Evolutionary conservation across 2,888 invertebrate species (phyloP), one percentile per base, ranked within the genome.

Genomic region (Ischnura elegans): DNA sequence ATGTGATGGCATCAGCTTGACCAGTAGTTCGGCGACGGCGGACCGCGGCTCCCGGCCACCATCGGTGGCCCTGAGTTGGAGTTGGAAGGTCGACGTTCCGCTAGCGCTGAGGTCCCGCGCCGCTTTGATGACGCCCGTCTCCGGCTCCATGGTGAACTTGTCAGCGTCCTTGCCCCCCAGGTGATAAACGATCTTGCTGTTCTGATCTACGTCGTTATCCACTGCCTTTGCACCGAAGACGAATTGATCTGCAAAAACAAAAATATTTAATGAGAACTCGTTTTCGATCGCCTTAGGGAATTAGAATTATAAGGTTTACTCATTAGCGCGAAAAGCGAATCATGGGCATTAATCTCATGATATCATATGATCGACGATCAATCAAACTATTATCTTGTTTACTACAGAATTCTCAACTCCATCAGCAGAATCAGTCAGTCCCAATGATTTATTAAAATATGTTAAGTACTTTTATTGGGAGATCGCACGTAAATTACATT

Each of bases 161-260:
- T 97, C 96, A n/a, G 97, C 97, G 95, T 98, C 98, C 95, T 97
- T 97, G 0, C 98, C 98, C 94, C 97, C 97, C 10, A 99, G 96
- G 93, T 97, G 97, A 96, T 99, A 99, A 0, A 97, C 96, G 93
- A 99, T 97, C 95, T 97, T 97, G 93, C 98, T 98, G 95, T 99
- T 99, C 0, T 97, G 96, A 0, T 98, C 98, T 94, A 97, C 97
- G 95, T 99, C 99, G 94, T 97, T 97, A 95, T 99, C 99, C 10
- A 97, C 96, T 0, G 99, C 99, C 95, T 97, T 98, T 0, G 98
- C 98, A 16, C 99, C 99, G 95, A 98, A 98, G 45, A 99, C 98
- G 96, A 99, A 99, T 95, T 98, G 96, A 87, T 97, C 97, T 96
- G 94, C 29, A 95, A 94, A 76, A 76, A 76, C 5, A 36, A 76